Evolutionary conservation across 1,140 invertebrate genomes (phyloP), one percentile per base, ranked within the genome.

Genomic region (Drosophila malerkotliana): DNA sequence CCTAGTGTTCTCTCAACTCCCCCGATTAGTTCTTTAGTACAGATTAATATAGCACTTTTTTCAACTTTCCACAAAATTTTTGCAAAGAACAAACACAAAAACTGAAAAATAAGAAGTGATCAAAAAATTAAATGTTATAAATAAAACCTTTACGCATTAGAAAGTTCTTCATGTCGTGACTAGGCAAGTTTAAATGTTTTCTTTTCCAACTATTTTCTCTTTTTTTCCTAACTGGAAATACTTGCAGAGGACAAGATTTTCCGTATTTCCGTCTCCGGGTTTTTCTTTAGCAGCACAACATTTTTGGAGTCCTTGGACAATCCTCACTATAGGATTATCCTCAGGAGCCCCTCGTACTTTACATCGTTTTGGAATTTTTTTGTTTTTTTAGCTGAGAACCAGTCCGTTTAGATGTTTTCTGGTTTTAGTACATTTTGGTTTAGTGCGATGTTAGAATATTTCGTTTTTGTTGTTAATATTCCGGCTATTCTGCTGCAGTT

Each of bases 141-240:
- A 14, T 62, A 55, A 34, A 59, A 78, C 61, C 66, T 52, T 87
- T 85, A 87, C 66, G 69, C 74, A 47, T 77, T 63, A 61, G 78
- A 85, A 78, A 85, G 82, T 85, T 85, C 74, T 82, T 83, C 60
- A 83, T 88, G 76, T 88, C 84, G 83, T 87, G 83, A 87, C 83
- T 87, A 87, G 83, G 83, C 82, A 87, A 87, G 83, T 88, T 88
- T 45, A 64, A 63, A 67, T 67, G 62, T 62, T 71, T 57, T 56
- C 14, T 64, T 56, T 66, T 28, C 41, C 15, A 44, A 15, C 9
- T 55, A 74, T 45, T 53, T 2, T 55, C 74, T 45, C 48, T 54
- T 30, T 57, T 73, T 44, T 15, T 34, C 48, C 24, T 21, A 51
- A 71, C 53, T 12, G 34, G 34, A 37, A 37, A 56, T 56, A 54